These are phyloP conservation scores for Todiramphus saurophagus DNA, from an alignment of 2,113 vertebrate genomes.

Conservation along the genomic window DNA sequence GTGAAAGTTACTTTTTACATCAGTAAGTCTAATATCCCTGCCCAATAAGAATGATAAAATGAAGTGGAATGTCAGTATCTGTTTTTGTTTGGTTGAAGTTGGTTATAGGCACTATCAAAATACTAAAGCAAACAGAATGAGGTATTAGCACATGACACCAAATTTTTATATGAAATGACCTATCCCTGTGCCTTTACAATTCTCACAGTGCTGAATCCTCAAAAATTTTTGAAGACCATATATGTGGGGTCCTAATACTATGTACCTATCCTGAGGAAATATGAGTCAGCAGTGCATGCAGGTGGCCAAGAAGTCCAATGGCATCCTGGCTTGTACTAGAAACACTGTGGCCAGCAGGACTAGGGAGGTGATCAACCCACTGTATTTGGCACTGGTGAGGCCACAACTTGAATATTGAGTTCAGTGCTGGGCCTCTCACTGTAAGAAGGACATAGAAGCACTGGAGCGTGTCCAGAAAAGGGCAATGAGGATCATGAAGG, in stretches of 20 bases:
- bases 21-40: neutral
- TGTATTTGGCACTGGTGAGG: no score
- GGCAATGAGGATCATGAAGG: no score
- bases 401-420: no score
- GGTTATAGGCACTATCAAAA: neutral
- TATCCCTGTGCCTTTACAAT: neutral
- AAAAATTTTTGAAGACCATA: neutral
- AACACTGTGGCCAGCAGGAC: no score
- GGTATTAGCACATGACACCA: neutral
- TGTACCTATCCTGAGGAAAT: neutral
- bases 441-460: no score
- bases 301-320: no score
- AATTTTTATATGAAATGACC: neutral
- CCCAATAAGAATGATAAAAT: neutral
- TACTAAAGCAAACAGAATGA: neutral
- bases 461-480: no score
- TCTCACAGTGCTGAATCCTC: neutral
- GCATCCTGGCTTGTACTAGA: no score
- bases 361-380: no score
- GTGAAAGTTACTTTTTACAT: neutral
- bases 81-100: neutral
- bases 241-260: neutral
- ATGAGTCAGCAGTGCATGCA: no score
- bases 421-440: no score
- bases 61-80: neutral